Percentiles rank a stretch among this genome's conserved stretches.
phyloP scores from a whole-genome alignment of 2,113 vertebrate species.

The Cercocebus atys region DNA sequence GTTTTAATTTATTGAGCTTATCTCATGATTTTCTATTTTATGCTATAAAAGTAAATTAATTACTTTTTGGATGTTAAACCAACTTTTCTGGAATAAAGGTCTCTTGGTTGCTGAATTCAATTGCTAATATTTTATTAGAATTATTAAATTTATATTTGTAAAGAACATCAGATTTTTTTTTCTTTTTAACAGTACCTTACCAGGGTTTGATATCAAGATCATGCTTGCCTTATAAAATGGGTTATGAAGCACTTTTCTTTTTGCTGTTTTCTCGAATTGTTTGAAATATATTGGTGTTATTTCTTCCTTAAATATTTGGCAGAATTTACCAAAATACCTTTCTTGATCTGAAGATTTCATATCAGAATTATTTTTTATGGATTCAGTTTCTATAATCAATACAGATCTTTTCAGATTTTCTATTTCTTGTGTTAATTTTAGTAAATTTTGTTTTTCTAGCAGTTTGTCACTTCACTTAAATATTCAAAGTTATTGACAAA shows the following conservation, averaged over 20 bases:
- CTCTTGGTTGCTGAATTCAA: neutral
- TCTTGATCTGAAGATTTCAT: neutral
- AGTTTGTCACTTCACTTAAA: neutral
- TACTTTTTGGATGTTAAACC: neutral
- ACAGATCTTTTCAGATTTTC: neutral
- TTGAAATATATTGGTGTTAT: neutral
- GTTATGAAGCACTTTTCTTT: neutral
- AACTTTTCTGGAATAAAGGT: neutral
- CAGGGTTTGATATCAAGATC: neutral
- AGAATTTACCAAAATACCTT: neutral
- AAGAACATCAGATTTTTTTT: neutral
- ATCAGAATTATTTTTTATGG: neutral
- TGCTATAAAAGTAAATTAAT: neutral
- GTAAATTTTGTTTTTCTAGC: neutral
- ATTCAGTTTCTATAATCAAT: neutral
- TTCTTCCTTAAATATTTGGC: neutral
- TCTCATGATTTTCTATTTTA: neutral
- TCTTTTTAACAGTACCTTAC: neutral
- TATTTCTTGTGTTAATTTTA: neutral
- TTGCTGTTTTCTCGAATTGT: neutral
- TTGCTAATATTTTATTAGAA: neutral
- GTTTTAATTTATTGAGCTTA: neutral
- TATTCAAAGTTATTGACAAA: neutral
- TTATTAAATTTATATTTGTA: neutral
- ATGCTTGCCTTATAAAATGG: neutral